These are phyloP conservation scores for Sterna hirundo DNA, from an alignment of 2,113 vertebrate species.

Conservation along the genomic window DNA sequence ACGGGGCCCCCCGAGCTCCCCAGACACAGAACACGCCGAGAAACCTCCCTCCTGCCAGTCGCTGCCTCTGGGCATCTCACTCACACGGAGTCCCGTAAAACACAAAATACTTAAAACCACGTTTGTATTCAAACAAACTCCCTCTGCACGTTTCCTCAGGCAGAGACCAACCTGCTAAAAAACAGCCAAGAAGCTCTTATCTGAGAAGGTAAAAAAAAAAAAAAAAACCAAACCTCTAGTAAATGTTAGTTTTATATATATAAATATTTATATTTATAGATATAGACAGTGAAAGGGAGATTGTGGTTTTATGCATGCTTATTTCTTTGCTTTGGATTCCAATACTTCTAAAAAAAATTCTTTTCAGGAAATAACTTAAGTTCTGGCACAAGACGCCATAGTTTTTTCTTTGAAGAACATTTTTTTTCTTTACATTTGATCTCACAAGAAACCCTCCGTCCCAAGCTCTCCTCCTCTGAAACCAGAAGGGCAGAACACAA, in stretches of 20 bases:
- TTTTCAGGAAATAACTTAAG: conserved; percentile 53
- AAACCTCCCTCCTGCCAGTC: conserved; percentile 51
- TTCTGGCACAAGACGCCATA: conserved; percentile 23
- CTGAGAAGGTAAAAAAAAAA: conserved; percentile 16
- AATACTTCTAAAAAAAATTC: conserved; percentile 20
- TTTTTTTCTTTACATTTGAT: neutral
- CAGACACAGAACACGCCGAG: conserved; percentile 28
- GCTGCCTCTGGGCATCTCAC: neutral
- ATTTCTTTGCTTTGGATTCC: conserved; percentile 49
- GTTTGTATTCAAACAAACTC: conserved; percentile 13
- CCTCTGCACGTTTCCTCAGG: neutral
- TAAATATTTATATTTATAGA: conserved; percentile 52
- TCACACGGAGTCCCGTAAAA: conserved; percentile 32
- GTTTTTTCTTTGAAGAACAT: conserved; percentile 29
- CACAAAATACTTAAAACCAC: conserved; percentile 37
- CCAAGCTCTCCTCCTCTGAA: conserved; percentile 19
- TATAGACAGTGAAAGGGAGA: conserved; percentile 60
- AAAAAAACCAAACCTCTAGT: neutral
- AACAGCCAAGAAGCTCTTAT: conserved; percentile 60
- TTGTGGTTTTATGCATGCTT: conserved; percentile 46
- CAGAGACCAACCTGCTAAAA: conserved; percentile 46
- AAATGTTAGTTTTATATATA: conserved; percentile 38
- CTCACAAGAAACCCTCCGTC: neutral
- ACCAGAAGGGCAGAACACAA: conserved; percentile 30
- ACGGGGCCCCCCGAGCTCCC: conserved; percentile 38